Evolutionary conservation across 2,797 vertebrate genomes (phyloP).

Genomic region (Lycodopsis pacificus): DNA sequence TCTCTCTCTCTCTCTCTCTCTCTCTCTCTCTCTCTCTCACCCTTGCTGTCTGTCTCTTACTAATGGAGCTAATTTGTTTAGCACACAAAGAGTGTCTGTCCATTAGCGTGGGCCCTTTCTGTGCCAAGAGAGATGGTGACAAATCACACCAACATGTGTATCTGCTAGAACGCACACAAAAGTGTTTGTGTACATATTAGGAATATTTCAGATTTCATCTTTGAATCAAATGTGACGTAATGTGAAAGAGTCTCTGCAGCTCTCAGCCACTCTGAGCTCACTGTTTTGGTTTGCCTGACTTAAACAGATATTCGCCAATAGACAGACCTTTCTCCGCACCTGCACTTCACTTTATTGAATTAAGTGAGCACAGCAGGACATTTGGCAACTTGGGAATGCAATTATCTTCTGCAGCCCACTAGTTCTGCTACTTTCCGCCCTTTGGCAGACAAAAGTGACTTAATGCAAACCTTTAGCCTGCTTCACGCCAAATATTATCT

Average conservation of each 20-base stretch:
- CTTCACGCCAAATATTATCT: not conserved
- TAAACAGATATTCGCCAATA: slow-evolving; percentile 11
- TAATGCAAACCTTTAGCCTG: slow-evolving; percentile 9
- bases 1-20: slow-evolving; percentile 45
- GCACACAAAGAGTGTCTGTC: slow-evolving; percentile 83
- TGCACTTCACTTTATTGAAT: slow-evolving; percentile 42
- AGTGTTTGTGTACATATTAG: not conserved
- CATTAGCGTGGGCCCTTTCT: slow-evolving; percentile 79
- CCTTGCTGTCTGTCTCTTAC: slow-evolving; percentile 75
- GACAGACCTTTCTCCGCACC: slow-evolving; percentile 15
- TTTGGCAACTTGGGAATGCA: slow-evolving; percentile 27
- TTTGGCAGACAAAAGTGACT: slow-evolving; percentile 16
- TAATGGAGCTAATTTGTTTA: slow-evolving; percentile 89
- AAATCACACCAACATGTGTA: slow-evolving; percentile 75
- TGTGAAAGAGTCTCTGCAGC: slow-evolving; percentile 12
- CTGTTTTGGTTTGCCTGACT: slow-evolving; percentile 13
- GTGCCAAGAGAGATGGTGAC: slow-evolving; percentile 81
- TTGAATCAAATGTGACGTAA: not conserved
- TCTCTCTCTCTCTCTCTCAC: slow-evolving; percentile 55
- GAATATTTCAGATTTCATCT: not conserved
- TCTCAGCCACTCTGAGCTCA: not conserved
- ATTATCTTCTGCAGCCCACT: slow-evolving; percentile 22
- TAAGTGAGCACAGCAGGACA: slow-evolving; percentile 38
- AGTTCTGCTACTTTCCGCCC: slow-evolving; percentile 4
- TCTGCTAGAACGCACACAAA: slow-evolving; percentile 37